Percentiles rank a stretch among this genome's conserved stretches.
Evolutionary conservation across 2,113 vertebrate genomes (phyloP).

Genomic region (Rhabdornis inornatus): DNA sequence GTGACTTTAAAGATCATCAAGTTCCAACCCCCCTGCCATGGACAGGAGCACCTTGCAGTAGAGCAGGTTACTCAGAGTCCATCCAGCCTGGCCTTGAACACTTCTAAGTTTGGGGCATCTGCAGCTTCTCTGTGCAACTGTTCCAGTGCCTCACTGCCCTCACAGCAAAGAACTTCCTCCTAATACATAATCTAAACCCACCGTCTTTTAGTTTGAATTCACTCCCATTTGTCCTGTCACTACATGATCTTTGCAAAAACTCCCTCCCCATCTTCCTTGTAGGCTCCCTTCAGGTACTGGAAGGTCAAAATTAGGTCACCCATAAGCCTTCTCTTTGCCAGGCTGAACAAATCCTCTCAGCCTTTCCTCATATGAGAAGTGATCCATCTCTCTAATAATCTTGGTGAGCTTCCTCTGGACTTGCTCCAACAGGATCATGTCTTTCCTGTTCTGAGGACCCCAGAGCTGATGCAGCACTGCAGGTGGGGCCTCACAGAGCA

Average conservation of each 20-base stretch:
- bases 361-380: not conserved
- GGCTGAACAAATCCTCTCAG: not conserved
- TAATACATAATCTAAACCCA: not conserved
- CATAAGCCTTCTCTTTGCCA: not conserved
- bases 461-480: not conserved
- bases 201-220: not conserved
- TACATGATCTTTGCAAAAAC: not conserved
- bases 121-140: not conserved
- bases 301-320: not conserved
- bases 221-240: not conserved
- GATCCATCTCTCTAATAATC: not conserved
- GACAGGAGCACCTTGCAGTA: not conserved
- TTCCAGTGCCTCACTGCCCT: not conserved
- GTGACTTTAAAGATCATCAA: not conserved
- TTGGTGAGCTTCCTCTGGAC: too few species aligned
- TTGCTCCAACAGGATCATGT: not conserved
- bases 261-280: not conserved
- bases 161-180: not conserved
- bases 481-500: not conserved
- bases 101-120: not conserved
- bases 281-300: not conserved
- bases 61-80: not conserved
- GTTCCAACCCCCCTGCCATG: not conserved
- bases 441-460: not conserved
- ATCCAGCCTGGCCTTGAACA: not conserved